phyloP scores from a whole-genome alignment of 2,797 vertebrate genomes.

The Lithobates sylvaticus region DNA sequence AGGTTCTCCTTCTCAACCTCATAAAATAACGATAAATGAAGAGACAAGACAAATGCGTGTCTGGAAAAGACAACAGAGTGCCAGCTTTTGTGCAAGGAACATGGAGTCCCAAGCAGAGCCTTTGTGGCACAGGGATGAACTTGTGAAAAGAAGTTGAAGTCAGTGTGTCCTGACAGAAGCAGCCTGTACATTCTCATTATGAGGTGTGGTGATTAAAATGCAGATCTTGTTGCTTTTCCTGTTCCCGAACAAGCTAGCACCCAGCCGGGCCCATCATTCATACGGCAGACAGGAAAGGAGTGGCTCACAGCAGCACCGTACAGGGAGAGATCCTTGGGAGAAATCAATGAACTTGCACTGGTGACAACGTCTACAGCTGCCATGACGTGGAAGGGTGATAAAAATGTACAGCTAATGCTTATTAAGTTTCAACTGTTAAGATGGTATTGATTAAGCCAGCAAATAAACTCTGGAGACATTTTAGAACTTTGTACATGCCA shows the following conservation, averaged over 20 bases:
- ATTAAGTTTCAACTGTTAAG: not conserved
- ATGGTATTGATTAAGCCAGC: not conserved
- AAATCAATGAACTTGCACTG: conserved; percentile 1
- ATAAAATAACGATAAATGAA: conserved; percentile 6
- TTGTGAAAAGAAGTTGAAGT: not conserved
- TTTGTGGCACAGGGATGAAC: not conserved
- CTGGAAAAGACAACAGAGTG: not conserved
- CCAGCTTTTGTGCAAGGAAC: conserved; percentile 1
- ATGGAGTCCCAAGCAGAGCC: not conserved
- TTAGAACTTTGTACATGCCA: not conserved
- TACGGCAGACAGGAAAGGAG: conserved; percentile 47
- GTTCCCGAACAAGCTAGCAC: conserved; percentile 26
- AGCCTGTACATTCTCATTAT: conserved; percentile 7
- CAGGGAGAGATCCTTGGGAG: conserved; percentile 18
- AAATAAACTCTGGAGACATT: not conserved
- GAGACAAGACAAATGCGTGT: not conserved
- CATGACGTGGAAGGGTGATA: not conserved
- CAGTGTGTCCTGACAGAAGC: not conserved
- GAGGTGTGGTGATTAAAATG: conserved; percentile 35
- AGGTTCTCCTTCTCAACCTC: not conserved
- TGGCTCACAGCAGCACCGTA: not conserved
- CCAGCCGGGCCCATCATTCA: conserved; percentile 7
- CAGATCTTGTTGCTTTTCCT: conserved; percentile 51
- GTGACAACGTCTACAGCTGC: not conserved
- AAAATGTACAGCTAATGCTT: not conserved